These are phyloP conservation scores for Corydoras maculifer DNA, from an alignment of 2,113 vertebrate species.

Conservation along the genomic window DNA sequence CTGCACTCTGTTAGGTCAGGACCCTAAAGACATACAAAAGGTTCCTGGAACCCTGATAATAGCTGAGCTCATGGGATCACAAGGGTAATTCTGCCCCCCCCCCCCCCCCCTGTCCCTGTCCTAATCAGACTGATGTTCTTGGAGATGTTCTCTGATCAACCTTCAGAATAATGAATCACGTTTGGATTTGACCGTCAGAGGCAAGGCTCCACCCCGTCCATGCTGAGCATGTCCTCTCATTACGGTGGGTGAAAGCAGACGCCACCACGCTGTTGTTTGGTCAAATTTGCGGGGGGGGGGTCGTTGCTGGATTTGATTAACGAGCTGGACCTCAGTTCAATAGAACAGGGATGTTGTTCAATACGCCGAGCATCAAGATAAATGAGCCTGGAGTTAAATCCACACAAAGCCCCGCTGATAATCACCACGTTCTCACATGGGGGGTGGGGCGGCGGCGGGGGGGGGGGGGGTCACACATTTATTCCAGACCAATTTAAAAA, in stretches of 20 bases:
- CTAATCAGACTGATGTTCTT: no score
- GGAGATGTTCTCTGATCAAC: no score
- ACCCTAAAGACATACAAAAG: no score
- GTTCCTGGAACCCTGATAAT: no score
- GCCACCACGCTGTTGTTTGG: constrained; percentile 1
- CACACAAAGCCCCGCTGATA: constrained; percentile 7
- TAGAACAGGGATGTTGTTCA: not conserved
- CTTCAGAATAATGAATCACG: no score
- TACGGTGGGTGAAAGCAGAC: not conserved
- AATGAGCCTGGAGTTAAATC: constrained; percentile 9
- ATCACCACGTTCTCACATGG: not conserved
- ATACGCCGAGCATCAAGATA: not conserved
- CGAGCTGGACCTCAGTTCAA: not conserved
- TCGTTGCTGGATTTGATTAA: constrained; percentile 6
- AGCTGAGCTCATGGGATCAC: no score
- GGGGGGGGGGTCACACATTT: not conserved
- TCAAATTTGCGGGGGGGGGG: not conserved
- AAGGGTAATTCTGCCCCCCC: no score
- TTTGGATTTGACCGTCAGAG: no score
- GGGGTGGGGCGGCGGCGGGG: not conserved
- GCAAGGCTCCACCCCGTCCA: not conserved
- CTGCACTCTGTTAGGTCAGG: no score
- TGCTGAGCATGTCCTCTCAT: not conserved
- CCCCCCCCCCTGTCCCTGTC: no score
- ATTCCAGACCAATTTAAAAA: not conserved